These are phyloP conservation scores for Halocynthia roretzi DNA, from an alignment of 23 tunicate species.

Conservation along the genomic window DNA sequence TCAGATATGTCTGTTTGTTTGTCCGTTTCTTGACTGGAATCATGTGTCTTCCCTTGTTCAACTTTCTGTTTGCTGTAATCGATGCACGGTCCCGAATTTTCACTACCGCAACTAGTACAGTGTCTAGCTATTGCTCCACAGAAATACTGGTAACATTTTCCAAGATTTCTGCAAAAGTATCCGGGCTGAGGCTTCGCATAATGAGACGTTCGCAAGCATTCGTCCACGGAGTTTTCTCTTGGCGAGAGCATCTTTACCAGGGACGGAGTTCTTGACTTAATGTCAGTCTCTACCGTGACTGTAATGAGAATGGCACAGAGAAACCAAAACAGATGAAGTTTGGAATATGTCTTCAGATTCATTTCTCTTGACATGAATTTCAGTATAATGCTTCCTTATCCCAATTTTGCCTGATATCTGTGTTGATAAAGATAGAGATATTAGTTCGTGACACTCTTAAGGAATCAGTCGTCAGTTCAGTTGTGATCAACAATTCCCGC, in stretches of 20 bases:
- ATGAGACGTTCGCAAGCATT: conserved; percentile 46
- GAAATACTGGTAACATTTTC: conserved; percentile 44
- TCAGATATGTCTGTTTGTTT: neutral
- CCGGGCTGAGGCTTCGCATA: conserved; percentile 22
- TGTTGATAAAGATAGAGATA: no score
- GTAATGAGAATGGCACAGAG: no score
- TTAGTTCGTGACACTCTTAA: no score
- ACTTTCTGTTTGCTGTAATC: neutral
- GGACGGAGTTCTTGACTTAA: neutral
- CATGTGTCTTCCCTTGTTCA: neutral
- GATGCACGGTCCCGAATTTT: conserved; percentile 11
- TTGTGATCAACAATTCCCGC: no score
- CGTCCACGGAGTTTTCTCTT: neutral
- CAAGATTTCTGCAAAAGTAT: conserved; percentile 41
- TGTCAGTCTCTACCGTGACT: neutral
- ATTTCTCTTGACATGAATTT: no score
- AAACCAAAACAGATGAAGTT: no score
- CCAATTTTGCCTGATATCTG: no score
- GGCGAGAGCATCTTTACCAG: neutral
- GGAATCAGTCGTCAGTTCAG: no score
- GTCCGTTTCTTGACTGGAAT: neutral
- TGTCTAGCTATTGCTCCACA: conserved; percentile 31
- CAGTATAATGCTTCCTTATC: no score
- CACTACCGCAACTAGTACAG: conserved; percentile 26
- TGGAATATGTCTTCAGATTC: no score